These are phyloP conservation scores for Semaprochilodus insignis DNA, from an alignment of 2,797 vertebrate species.

Conservation along the genomic window DNA sequence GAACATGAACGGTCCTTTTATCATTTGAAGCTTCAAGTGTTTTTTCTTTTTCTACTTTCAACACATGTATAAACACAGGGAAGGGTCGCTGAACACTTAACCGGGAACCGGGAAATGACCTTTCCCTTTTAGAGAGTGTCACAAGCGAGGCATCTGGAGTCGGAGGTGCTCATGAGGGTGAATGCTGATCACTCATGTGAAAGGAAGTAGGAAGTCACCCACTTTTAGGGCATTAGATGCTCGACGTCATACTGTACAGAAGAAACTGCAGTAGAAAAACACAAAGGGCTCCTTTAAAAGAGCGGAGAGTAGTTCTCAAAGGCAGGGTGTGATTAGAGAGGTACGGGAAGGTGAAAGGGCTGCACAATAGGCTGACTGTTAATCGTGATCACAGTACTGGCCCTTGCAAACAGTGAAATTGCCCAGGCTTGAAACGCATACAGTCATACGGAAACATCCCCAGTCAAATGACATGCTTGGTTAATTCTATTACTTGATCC, in stretches of 20 bases:
- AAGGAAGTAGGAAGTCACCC: not conserved
- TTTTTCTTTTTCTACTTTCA: not conserved
- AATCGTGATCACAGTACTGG: not conserved
- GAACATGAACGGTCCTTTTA: not conserved
- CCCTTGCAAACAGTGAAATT: not conserved
- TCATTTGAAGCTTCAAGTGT: not conserved
- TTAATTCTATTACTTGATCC: too few relatives aligned
- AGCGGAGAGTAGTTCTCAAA: constrained; percentile 21
- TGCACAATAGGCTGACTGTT: not conserved
- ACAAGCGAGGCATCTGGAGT: not conserved
- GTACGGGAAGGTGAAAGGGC: not conserved
- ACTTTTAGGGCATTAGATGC: constrained; percentile 6
- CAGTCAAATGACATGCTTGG: too few relatives aligned
- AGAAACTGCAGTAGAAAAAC: constrained; percentile 11
- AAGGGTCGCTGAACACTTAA: not conserved
- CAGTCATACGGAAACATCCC: too few relatives aligned
- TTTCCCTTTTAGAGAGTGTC: not conserved
- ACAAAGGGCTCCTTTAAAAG: constrained; percentile 10
- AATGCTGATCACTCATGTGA: constrained; percentile 1
- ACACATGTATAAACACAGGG: not conserved
- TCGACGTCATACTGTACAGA: constrained; percentile 28
- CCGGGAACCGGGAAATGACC: not conserved
- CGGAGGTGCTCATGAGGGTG: constrained; percentile 13
- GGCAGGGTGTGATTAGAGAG: constrained; percentile 8
- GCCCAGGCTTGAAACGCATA: not conserved